Evolutionary conservation across 2,113 vertebrate species (phyloP).

Genomic region (Solea senegalensis): DNA sequence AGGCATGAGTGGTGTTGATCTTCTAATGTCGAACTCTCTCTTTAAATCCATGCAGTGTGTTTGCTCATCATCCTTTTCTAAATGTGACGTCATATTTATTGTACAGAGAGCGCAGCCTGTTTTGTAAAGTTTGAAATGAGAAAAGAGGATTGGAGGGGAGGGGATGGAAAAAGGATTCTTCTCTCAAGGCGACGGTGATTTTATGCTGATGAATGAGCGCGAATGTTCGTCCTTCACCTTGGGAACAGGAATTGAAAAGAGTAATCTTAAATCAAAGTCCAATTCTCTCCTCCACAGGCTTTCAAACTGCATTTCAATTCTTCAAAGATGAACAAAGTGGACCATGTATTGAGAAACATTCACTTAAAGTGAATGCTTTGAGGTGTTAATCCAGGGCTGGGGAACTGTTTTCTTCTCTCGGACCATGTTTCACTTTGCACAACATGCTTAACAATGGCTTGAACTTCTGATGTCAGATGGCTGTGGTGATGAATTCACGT

Average conservation of each 20-base stretch:
- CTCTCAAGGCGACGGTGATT: constrained; percentile 9
- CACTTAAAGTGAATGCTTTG: constrained; percentile 19
- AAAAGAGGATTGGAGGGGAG: background rate
- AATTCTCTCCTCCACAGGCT: background rate
- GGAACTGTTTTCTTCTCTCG: background rate
- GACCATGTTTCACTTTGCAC: too few relatives aligned
- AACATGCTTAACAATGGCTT: too few relatives aligned
- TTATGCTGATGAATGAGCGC: constrained; percentile 5
- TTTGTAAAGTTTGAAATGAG: constrained; percentile 15
- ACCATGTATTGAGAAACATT: background rate
- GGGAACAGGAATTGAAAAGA: background rate
- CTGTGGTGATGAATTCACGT: too few relatives aligned
- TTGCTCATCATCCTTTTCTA: background rate
- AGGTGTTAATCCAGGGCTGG: background rate
- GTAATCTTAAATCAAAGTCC: background rate
- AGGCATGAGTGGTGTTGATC: background rate
- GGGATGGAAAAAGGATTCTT: background rate
- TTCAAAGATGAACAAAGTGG: background rate
- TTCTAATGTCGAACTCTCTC: background rate
- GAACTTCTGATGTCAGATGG: too few relatives aligned
- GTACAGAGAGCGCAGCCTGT: background rate
- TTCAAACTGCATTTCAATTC: too few relatives aligned
- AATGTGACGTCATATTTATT: background rate
- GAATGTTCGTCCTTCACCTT: constrained; percentile 1
- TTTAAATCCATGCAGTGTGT: background rate